These are phyloP conservation scores for Erebia epiphron DNA, from an alignment of 2,888 invertebrate species.

Conservation along the genomic window DNA sequence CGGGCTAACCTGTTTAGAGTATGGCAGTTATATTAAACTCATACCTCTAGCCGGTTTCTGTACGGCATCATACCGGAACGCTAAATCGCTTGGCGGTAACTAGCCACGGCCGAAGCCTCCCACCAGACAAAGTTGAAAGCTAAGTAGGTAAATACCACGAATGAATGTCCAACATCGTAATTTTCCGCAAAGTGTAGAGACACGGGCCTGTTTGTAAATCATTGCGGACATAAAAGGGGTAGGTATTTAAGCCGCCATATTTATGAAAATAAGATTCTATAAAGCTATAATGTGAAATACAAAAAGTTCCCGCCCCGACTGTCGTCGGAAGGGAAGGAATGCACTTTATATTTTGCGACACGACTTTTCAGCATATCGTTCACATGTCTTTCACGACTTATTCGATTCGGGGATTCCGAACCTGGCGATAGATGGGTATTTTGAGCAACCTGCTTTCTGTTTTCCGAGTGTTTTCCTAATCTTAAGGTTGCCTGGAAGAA, in stretches of 20 bases:
- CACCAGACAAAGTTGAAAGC: not conserved
- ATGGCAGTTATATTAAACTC: too few relatives aligned
- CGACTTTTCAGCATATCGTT: slow-evolving; percentile 27
- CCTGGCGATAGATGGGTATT: too few relatives aligned
- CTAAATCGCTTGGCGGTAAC: too few relatives aligned
- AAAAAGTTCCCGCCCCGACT: slow-evolving; percentile 65
- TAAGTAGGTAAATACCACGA: not conserved
- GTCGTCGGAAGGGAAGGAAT: slow-evolving; percentile 42
- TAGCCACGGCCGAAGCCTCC: too few relatives aligned
- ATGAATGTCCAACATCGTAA: slow-evolving; percentile 39
- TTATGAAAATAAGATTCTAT: slow-evolving; percentile 80
- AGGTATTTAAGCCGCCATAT: slow-evolving; percentile 77
- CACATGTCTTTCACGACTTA: too few relatives aligned
- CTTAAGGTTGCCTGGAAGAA: too few relatives aligned
- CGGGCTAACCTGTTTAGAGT: too few relatives aligned
- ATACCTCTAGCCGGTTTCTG: too few relatives aligned
- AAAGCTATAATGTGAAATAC: slow-evolving; percentile 79
- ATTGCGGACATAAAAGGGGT: slow-evolving; percentile 71
- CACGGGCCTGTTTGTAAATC: slow-evolving; percentile 73
- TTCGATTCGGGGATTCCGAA: too few relatives aligned
- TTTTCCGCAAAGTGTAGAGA: slow-evolving; percentile 39
- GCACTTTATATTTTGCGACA: slow-evolving; percentile 45
- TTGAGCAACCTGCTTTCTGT: too few relatives aligned
- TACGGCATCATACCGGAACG: too few relatives aligned
- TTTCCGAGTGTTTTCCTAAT: too few relatives aligned